phyloP scores from a whole-genome alignment of 2,888 invertebrate species.

The Panzeria rudis region DNA sequence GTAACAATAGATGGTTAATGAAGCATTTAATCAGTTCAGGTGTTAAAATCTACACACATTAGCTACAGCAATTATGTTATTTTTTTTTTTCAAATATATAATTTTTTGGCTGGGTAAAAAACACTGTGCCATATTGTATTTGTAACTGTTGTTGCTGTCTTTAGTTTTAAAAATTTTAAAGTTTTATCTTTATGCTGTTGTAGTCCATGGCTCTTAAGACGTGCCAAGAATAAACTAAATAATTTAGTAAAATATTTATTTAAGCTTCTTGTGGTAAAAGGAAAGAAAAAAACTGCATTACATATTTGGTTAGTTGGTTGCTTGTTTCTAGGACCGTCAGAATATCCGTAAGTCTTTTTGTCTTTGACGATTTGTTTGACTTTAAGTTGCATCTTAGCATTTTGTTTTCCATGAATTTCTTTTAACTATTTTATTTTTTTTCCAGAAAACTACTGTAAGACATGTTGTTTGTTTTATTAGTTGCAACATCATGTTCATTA shows the following conservation, averaged over 20 bases:
- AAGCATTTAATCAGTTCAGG: not conserved
- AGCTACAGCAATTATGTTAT: not conserved
- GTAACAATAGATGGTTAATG: not conserved
- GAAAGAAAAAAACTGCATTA: conserved; percentile 5
- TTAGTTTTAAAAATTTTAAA: conserved; percentile 29
- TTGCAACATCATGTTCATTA: conserved; percentile 49
- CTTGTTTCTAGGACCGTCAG: not conserved
- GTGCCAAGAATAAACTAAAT: conserved; percentile 60
- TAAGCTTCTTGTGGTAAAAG: conserved; percentile 7
- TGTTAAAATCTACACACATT: not conserved
- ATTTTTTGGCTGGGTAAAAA: not conserved
- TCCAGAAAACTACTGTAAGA: conserved; percentile 31
- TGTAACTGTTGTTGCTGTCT: not conserved
- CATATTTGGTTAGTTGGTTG: not conserved
- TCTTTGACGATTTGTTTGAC: not conserved
- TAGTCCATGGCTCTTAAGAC: conserved; percentile 34
- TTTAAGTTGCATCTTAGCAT: conserved; percentile 26
- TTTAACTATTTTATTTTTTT: not conserved
- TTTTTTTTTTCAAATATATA: not conserved
- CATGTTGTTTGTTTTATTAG: conserved; percentile 54
- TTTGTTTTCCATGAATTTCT: conserved; percentile 32
- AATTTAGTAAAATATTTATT: conserved; percentile 38
- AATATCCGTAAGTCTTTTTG: not conserved
- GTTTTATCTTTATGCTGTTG: conserved; percentile 8
- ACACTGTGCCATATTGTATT: conserved; percentile 5